These are phyloP conservation scores for Sebastes hubbsi DNA, from an alignment of 2,797 vertebrate species.

Conservation along the genomic window DNA sequence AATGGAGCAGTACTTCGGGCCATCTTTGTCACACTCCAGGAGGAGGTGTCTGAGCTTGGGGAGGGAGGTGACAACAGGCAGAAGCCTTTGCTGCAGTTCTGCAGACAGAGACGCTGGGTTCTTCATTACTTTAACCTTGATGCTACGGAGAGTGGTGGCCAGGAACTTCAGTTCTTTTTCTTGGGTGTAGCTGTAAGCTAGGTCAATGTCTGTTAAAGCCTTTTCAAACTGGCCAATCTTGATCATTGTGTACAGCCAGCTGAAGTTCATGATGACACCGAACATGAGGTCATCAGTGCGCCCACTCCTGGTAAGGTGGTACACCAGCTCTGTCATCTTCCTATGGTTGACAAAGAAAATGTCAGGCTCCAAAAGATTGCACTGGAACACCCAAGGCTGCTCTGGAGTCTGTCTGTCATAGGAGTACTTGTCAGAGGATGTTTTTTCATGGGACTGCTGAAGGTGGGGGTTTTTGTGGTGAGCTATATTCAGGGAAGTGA, in stretches of 20 bases:
- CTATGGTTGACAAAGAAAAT: slow-evolving; percentile 99
- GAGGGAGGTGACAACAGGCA: slow-evolving; percentile 96
- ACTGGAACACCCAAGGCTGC: slow-evolving; percentile 99
- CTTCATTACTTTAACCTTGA: slow-evolving; percentile 94
- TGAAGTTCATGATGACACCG: slow-evolving; percentile 99
- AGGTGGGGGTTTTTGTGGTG: slow-evolving; percentile 88
- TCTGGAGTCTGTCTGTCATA: slow-evolving; percentile 97
- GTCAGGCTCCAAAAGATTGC: slow-evolving; percentile 96
- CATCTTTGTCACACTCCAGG: slow-evolving; percentile 98
- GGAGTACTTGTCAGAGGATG: slow-evolving; percentile 89
- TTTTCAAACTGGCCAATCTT: slow-evolving; percentile 98
- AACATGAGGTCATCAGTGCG: slow-evolving; percentile 96
- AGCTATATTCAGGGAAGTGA: slow-evolving; percentile 89
- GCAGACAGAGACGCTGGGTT: slow-evolving; percentile 95
- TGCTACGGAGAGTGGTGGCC: slow-evolving; percentile 91
- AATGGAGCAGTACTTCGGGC: slow-evolving; percentile 98
- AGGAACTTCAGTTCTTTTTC: slow-evolving; percentile 98
- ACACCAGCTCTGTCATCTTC: slow-evolving; percentile 97
- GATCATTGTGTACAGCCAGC: slow-evolving; percentile 99
- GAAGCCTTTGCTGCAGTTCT: slow-evolving; percentile 95
- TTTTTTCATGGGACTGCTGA: slow-evolving; percentile 87
- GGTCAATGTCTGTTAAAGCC: slow-evolving; percentile 92
- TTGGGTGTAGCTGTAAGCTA: slow-evolving; percentile 94
- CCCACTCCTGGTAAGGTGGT: slow-evolving; percentile 93
- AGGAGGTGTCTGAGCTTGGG: slow-evolving; percentile 97